phyloP scores from a whole-genome alignment of 1,140 invertebrate species.

The Cotesia glomerata region DNA sequence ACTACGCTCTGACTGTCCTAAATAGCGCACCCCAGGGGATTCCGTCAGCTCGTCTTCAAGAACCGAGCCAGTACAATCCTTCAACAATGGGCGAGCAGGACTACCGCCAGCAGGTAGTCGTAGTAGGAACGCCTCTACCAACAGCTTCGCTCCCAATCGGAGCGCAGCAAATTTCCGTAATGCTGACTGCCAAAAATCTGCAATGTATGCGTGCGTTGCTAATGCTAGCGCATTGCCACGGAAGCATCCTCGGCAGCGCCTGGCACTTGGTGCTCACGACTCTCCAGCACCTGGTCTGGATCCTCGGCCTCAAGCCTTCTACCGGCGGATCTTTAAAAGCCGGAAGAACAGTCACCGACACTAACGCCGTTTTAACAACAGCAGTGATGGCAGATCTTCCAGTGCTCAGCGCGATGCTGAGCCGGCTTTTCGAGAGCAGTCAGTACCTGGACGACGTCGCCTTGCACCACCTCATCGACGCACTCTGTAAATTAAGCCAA shows the following conservation, averaged over 20 bases:
- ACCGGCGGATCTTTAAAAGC: constrained; percentile 90
- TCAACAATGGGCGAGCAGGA: constrained; percentile 67
- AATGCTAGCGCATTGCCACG: constrained; percentile 88
- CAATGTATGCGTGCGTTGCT: constrained; percentile 94
- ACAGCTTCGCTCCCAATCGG: constrained; percentile 79
- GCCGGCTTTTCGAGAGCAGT: constrained; percentile 92
- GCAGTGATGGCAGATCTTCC: constrained; percentile 96
- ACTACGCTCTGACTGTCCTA: constrained; percentile 90
- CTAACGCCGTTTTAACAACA: constrained; percentile 93
- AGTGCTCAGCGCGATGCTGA: constrained; percentile 90
- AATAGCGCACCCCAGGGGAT: constrained; percentile 68
- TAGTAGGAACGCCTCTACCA: constrained; percentile 89
- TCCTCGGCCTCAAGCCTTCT: constrained; percentile 93
- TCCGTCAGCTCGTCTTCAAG: constrained; percentile 44
- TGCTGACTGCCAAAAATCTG: constrained; percentile 97
- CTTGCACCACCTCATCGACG: constrained; percentile 95
- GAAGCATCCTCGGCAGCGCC: constrained; percentile 87
- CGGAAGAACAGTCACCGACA: constrained; percentile 73
- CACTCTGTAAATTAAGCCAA: constrained; percentile 92
- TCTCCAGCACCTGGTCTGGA: constrained; percentile 96
- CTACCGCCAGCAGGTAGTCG: constrained; percentile 89
- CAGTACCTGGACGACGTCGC: constrained; percentile 93
- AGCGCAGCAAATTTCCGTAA: constrained; percentile 92
- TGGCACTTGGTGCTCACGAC: constrained; percentile 97
- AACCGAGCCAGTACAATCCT: constrained; percentile 58